phyloP scores from a whole-genome alignment of 2,113 vertebrate species.

The Paradisaea rubra region DNA sequence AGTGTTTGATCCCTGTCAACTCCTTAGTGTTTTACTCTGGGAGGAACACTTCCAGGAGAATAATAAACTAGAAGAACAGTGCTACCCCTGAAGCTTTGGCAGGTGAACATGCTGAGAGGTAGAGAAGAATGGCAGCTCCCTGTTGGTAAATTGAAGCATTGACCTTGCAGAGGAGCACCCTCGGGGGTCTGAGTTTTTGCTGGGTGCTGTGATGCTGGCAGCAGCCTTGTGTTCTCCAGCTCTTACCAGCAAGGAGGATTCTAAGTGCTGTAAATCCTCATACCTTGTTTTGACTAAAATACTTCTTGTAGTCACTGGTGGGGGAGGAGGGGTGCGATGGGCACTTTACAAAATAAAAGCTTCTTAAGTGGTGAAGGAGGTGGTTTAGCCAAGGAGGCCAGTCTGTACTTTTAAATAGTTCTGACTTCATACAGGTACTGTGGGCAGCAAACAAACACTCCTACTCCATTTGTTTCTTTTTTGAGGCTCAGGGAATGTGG shows the following conservation, averaged over 20 bases:
- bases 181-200: neutral
- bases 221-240: neutral
- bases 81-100: neutral
- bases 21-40: neutral
- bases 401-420: neutral
- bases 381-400: neutral
- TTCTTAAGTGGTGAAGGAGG: neutral
- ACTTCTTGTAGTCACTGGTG: neutral
- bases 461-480: neutral
- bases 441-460: neutral
- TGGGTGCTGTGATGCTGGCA: neutral
- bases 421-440: neutral
- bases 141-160: neutral
- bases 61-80: neutral
- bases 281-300: neutral
- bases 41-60: neutral
- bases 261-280: neutral
- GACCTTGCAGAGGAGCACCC: neutral
- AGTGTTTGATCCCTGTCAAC: neutral
- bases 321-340: neutral
- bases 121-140: neutral
- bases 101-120: neutral
- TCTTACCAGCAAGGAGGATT: neutral
- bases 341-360: neutral
- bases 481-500: neutral